phyloP scores from a whole-genome alignment of 1,140 invertebrate genomes.

The Drosophila ananassae region DNA sequence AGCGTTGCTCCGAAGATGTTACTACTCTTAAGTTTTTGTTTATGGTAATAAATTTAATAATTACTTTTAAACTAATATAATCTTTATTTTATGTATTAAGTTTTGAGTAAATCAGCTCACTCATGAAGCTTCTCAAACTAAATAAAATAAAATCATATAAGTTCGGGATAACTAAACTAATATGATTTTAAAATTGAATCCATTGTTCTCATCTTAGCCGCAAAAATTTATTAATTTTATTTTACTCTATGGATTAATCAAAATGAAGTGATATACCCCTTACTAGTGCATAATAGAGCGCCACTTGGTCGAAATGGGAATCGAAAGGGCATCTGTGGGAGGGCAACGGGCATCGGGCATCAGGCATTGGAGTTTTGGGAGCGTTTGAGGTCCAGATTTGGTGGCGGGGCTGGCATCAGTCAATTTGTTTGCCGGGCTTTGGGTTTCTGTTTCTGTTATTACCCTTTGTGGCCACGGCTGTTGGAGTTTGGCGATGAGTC shows the following conservation, averaged over 20 bases:
- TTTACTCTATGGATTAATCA: background rate
- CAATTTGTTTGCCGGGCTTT: conserved; percentile 66
- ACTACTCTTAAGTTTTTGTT: background rate
- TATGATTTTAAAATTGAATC: no score
- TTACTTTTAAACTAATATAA: no score
- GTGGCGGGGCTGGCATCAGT: conserved; percentile 61
- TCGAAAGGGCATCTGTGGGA: conserved; percentile 39
- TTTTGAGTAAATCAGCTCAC: no score
- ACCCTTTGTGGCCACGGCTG: conserved; percentile 32
- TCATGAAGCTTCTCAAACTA: no score
- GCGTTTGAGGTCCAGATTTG: conserved; percentile 38
- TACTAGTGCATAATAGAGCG: conserved; percentile 29
- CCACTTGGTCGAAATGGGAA: conserved; percentile 46
- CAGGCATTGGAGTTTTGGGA: conserved; percentile 58
- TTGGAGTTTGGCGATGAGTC: conserved; percentile 44
- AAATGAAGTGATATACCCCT: background rate
- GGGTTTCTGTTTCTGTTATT: conserved; percentile 60
- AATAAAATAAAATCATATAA: no score
- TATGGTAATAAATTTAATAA: no score
- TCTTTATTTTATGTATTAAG: no score
- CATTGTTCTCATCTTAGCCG: no score
- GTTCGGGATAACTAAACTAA: no score
- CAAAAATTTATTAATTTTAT: no score
- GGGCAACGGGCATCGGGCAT: conserved; percentile 57
- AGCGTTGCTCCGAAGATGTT: background rate